Conservation (phyloP, 2,888 invertebrate species). For the Cinara cedri region DNA sequence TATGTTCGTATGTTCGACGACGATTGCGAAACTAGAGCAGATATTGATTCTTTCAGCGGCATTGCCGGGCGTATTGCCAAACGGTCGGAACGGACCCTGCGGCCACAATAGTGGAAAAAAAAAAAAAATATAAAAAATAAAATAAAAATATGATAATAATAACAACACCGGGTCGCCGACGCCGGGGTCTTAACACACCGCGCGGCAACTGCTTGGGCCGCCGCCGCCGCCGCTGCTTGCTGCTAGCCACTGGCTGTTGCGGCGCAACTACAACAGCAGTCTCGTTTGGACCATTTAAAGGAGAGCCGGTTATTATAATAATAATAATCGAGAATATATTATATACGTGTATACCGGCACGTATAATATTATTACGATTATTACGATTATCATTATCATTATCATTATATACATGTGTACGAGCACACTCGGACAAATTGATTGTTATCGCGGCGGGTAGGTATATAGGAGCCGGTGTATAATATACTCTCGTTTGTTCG, state of each 20-base stretch:
- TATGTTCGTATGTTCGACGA: not conserved
- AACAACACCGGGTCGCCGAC: slow-evolving; percentile 1
- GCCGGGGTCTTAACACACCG: not conserved
- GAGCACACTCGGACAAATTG: slow-evolving; percentile 52
- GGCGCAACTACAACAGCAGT: not conserved
- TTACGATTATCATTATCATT: slow-evolving; percentile 21
- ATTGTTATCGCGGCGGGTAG: slow-evolving; percentile 36
- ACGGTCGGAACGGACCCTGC: slow-evolving; percentile 25
- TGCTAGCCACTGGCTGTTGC: not conserved
- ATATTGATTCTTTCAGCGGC: slow-evolving; percentile 36
- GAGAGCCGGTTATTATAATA: slow-evolving; percentile 42
- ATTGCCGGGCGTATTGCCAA: slow-evolving; percentile 39
- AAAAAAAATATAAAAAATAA: too few relatives aligned
- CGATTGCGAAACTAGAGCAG: slow-evolving; percentile 53
- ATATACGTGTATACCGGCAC: too few relatives aligned
- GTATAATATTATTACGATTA: too few relatives aligned
- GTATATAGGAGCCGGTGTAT: not conserved
- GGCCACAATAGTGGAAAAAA: slow-evolving; percentile 11
- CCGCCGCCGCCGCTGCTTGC: not conserved
- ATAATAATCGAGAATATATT: too few relatives aligned
- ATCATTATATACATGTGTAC: slow-evolving; percentile 17
- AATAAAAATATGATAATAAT: not conserved
- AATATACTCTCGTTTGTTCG: slow-evolving; percentile 46
- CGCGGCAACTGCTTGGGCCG: not conserved
- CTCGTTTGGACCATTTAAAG: slow-evolving; percentile 28